Conservation (phyloP, 2,797 vertebrate species). For the Odontamblyopus lacepedii region DNA sequence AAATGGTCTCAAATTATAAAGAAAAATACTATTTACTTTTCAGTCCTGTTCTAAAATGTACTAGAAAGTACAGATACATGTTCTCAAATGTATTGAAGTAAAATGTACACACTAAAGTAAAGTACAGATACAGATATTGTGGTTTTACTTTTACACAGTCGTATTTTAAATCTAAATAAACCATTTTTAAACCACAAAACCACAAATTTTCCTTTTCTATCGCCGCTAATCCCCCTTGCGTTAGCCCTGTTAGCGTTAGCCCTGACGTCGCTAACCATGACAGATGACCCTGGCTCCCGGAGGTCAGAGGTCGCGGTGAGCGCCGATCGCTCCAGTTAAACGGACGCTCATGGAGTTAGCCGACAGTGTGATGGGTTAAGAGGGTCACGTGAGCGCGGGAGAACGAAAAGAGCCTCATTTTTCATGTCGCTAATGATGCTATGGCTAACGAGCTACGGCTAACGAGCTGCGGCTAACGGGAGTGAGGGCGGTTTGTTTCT, state of each 20-base stretch:
- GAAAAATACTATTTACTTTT: too few relatives aligned
- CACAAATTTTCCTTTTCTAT: background rate
- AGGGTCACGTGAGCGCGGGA: slow-evolving; percentile 50
- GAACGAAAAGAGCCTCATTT: slow-evolving; percentile 55
- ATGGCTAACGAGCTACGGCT: slow-evolving; percentile 45
- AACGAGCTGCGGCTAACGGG: slow-evolving; percentile 28
- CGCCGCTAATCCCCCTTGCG: background rate
- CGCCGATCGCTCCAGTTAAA: slow-evolving; percentile 63
- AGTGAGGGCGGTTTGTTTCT: slow-evolving; percentile 31
- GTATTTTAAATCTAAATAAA: too few relatives aligned
- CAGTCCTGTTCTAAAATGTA: too few relatives aligned
- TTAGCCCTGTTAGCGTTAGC: slow-evolving; percentile 20
- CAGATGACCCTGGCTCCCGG: slow-evolving; percentile 51
- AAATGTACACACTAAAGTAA: too few relatives aligned
- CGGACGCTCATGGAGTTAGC: slow-evolving; percentile 61
- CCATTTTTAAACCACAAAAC: background rate
- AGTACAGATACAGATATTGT: too few relatives aligned
- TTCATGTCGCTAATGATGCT: slow-evolving; percentile 31
- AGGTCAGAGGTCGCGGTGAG: slow-evolving; percentile 49
- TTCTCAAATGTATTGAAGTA: too few relatives aligned
- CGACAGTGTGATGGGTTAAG: slow-evolving; percentile 53
- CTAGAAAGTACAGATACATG: too few relatives aligned
- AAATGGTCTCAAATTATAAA: too few relatives aligned
- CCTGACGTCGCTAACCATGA: slow-evolving; percentile 67
- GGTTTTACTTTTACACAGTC: too few relatives aligned